A percentile compares a stretch with the other conserved stretches of the same genome.
These are phyloP conservation scores for Pangasius djambal DNA, from an alignment of 2,797 vertebrate species.

Conservation along the genomic window DNA sequence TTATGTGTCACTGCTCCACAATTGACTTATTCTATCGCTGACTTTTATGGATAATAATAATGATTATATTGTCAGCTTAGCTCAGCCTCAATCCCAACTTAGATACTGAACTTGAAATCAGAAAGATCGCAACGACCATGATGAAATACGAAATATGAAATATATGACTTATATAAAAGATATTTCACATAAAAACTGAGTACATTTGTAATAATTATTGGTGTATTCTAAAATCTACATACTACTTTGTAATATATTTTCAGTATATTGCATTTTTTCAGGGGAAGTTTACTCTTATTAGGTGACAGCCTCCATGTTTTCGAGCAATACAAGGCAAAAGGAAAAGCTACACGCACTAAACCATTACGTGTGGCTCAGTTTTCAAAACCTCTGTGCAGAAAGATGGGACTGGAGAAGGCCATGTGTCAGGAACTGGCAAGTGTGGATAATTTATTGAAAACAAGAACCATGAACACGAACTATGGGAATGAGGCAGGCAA, in stretches of 20 bases:
- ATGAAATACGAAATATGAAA: background rate
- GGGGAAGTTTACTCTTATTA: background rate
- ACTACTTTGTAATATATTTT: background rate
- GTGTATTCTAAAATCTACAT: background rate
- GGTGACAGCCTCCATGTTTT: background rate
- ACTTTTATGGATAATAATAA: slow-evolving; percentile 6
- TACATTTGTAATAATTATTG: background rate
- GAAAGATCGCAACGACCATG: background rate
- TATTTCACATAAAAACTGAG: background rate
- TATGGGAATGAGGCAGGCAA: no score
- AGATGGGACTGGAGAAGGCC: background rate
- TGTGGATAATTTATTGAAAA: background rate
- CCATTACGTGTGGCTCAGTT: background rate
- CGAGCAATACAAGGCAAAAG: background rate
- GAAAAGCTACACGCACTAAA: background rate
- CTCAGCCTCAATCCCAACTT: background rate
- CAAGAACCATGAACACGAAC: no score
- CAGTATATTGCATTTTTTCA: background rate
- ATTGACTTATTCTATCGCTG: background rate
- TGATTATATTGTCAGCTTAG: slow-evolving; percentile 6
- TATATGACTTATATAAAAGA: background rate
- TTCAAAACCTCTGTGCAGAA: background rate
- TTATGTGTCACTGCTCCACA: background rate
- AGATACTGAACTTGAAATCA: background rate
- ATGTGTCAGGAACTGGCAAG: background rate